Percentiles rank a stretch among this genome's conserved stretches.
phyloP scores from a whole-genome alignment of 2,113 vertebrate genomes.

The Hoplias malabaricus region DNA sequence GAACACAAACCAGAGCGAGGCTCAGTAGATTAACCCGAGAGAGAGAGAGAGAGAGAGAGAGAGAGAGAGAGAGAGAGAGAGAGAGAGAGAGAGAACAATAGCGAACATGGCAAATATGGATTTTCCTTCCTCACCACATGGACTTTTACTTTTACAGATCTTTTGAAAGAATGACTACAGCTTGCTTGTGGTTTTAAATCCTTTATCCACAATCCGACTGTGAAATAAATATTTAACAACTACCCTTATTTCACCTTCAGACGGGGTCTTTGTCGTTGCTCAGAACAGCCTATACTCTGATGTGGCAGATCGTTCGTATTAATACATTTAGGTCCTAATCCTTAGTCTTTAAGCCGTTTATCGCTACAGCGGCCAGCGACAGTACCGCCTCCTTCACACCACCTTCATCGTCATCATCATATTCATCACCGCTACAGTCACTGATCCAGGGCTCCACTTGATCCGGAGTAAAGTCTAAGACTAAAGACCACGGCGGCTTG shows the following conservation, averaged over 20 bases:
- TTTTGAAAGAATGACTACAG: neutral
- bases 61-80: slow-evolving; percentile 10
- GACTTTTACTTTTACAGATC: slow-evolving; percentile 4
- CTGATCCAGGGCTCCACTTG: neutral
- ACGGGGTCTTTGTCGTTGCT: neutral
- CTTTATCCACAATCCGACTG: neutral
- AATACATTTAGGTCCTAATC: slow-evolving; percentile 49
- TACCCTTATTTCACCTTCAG: neutral
- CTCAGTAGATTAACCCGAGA: slow-evolving; percentile 44
- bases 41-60: slow-evolving; percentile 35
- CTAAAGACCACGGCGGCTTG: neutral
- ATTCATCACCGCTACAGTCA: slow-evolving; percentile 25
- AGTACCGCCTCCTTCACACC: slow-evolving; percentile 49
- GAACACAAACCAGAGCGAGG: slow-evolving; percentile 49
- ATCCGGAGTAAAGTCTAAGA: too few species aligned
- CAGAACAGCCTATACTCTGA: neutral
- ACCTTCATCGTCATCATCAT: slow-evolving; percentile 34
- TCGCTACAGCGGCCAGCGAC: slow-evolving; percentile 43
- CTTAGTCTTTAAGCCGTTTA: slow-evolving; percentile 56
- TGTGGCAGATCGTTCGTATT: slow-evolving; percentile 30
- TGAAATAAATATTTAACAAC: neutral
- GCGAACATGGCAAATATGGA: slow-evolving; percentile 10
- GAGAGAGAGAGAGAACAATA: slow-evolving; percentile 47
- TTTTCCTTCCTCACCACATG: neutral
- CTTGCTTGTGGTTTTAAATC: neutral